A percentile compares a stretch with the other conserved stretches of the same genome.
These are phyloP conservation scores for Ctenoplectra terminalis DNA, from an alignment of 1,140 invertebrate genomes.

Conservation along the genomic window DNA sequence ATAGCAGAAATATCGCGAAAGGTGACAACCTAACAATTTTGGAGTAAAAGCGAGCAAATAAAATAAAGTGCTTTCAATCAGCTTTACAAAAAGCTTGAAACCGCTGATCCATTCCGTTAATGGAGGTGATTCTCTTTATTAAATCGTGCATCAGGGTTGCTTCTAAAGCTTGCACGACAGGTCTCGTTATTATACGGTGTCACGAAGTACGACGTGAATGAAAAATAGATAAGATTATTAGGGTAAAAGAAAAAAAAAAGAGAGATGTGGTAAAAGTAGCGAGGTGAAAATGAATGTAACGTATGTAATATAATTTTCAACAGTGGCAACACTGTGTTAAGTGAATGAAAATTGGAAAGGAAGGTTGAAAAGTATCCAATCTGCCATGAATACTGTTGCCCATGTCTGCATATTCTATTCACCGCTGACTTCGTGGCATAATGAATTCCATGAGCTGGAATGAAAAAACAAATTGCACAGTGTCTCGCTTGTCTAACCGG, in stretches of 20 bases:
- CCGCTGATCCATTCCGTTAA: neutral
- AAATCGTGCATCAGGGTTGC: neutral
- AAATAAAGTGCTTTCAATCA: too few species aligned
- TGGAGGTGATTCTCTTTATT: neutral
- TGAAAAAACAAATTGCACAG: slow-evolving; percentile 13
- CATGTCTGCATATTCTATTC: slow-evolving; percentile 8
- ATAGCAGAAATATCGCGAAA: too few species aligned
- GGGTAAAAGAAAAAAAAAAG: neutral
- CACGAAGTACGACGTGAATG: neutral
- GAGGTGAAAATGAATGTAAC: slow-evolving; percentile 9
- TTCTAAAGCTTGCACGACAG: neutral
- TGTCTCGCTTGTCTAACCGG: slow-evolving; percentile 2
- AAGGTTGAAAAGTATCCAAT: slow-evolving; percentile 19
- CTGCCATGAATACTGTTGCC: neutral
- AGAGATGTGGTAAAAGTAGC: neutral
- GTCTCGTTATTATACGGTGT: neutral
- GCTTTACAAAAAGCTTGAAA: too few species aligned
- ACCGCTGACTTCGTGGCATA: neutral
- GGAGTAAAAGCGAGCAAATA: too few species aligned
- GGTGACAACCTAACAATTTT: too few species aligned
- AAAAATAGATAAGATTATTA: slow-evolving; percentile 2
- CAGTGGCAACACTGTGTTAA: neutral
- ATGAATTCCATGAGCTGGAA: slow-evolving; percentile 16
- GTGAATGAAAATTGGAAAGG: slow-evolving; percentile 22
- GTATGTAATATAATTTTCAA: slow-evolving; percentile 8